Conservation (phyloP, 2,113 vertebrate species). For the Oreochromis niloticus region DNA sequence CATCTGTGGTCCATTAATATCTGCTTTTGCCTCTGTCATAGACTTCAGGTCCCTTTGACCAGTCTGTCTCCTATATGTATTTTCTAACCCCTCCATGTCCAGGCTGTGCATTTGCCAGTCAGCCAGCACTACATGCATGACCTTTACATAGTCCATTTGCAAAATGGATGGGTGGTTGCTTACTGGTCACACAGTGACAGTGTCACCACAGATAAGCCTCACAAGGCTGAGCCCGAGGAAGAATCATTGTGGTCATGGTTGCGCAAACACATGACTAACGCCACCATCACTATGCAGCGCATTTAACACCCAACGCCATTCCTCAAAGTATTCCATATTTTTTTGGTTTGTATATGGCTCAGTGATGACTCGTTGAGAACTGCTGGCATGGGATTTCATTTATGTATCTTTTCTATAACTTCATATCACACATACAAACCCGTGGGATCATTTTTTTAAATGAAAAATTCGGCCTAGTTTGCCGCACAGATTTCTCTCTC, state of each 20-base stretch:
- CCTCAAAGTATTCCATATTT: background rate
- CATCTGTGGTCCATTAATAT: background rate
- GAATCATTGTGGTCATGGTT: background rate
- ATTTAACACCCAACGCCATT: background rate
- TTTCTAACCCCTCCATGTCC: background rate
- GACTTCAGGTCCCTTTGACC: background rate
- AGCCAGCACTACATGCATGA: background rate
- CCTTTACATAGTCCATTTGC: background rate
- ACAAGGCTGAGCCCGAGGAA: background rate
- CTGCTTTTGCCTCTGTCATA: background rate
- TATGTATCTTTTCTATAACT: background rate
- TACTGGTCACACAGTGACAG: background rate
- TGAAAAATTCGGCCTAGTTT: background rate
- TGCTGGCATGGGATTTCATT: background rate
- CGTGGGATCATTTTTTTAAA: background rate
- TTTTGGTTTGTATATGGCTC: background rate
- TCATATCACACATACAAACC: background rate
- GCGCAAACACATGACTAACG: background rate
- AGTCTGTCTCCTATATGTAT: background rate
- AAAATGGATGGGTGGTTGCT: background rate
- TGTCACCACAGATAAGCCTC: background rate
- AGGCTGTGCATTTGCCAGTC: background rate
- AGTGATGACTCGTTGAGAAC: background rate
- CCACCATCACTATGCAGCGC: background rate
- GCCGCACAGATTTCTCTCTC: background rate